Percentiles rank a stretch among this genome's conserved stretches.
phyloP scores from a whole-genome alignment of 2,113 vertebrate genomes.

The Mesitornis unicolor region DNA sequence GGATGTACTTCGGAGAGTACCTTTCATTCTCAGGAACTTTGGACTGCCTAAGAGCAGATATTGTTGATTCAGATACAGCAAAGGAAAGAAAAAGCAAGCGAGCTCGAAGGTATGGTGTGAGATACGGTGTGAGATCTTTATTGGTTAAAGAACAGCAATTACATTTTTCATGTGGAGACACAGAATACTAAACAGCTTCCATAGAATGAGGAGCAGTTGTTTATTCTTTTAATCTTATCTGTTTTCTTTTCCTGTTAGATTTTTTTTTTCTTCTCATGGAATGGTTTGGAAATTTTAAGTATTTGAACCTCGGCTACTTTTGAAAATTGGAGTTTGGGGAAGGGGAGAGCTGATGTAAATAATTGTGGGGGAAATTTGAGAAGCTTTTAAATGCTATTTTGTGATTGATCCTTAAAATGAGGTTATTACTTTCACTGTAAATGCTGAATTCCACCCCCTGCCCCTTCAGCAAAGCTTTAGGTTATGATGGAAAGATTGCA shows the following conservation, averaged over 20 bases:
- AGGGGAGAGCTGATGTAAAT: neutral
- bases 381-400: neutral
- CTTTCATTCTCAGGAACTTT: slow-evolving; percentile 95
- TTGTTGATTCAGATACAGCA: slow-evolving; percentile 95
- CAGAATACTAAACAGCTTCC: neutral
- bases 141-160: neutral
- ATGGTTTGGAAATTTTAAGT: neutral
- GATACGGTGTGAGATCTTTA: neutral
- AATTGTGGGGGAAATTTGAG: neutral
- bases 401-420: neutral
- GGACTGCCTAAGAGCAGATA: slow-evolving; percentile 94
- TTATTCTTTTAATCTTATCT: neutral
- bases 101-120: slow-evolving; percentile 80
- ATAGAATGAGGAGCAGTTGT: neutral
- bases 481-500: neutral
- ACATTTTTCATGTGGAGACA: neutral
- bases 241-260: neutral
- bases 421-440: neutral
- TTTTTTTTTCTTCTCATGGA: neutral
- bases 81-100: slow-evolving; percentile 92
- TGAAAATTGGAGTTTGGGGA: neutral
- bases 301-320: neutral
- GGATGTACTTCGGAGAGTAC: slow-evolving; percentile 97
- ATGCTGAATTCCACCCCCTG: neutral
- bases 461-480: neutral